A percentile compares a stretch with the other conserved stretches of the same genome.
phyloP scores from a whole-genome alignment of 2,113 vertebrate genomes.

The Saguinus midas region DNA sequence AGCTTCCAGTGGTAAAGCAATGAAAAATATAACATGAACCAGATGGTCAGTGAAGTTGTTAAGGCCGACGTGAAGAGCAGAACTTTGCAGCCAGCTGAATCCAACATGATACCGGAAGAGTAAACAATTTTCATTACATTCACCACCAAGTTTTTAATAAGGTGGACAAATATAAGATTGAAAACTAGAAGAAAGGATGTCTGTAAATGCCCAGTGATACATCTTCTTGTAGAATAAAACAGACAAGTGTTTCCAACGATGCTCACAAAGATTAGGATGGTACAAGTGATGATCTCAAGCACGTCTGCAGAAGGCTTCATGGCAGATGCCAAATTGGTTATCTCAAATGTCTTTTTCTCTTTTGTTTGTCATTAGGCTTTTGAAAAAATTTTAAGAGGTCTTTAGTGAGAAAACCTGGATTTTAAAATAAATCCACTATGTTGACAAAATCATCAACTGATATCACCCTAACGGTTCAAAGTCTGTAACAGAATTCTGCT shows the following conservation, averaged over 20 bases:
- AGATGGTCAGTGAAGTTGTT: conserved; percentile 70
- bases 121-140: conserved; percentile 77
- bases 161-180: conserved; percentile 73
- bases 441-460: neutral
- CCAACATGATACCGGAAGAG: conserved; percentile 63
- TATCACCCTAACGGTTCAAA: neutral
- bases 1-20: conserved; percentile 71
- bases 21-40: conserved; percentile 74
- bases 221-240: conserved; percentile 76
- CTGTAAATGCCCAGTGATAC: conserved; percentile 47
- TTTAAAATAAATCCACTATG: neutral
- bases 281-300: conserved; percentile 51
- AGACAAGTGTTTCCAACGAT: conserved; percentile 70
- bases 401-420: neutral
- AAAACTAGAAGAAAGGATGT: conserved; percentile 79
- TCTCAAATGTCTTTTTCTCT: neutral
- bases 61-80: conserved; percentile 67
- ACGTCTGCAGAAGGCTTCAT: conserved; percentile 63
- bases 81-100: conserved; percentile 72
- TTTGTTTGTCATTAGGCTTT: neutral
- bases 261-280: conserved; percentile 67
- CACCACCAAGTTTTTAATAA: conserved; percentile 75
- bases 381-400: neutral
- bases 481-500: neutral
- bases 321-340: neutral